Conservation (phyloP, 2,888 invertebrate species). For the Drosophila greeni region DNA sequence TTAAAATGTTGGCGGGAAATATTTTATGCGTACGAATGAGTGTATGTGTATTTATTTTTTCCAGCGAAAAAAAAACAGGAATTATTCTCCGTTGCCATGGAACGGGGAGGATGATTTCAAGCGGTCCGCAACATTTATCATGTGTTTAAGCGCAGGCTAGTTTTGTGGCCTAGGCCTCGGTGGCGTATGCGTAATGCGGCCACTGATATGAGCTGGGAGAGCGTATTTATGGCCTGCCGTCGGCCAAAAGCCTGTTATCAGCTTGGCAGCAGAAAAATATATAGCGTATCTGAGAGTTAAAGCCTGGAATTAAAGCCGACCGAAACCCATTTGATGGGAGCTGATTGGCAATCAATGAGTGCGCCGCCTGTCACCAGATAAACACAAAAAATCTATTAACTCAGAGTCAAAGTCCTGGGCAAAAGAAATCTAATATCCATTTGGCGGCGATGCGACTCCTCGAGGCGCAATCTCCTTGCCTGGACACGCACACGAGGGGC, state of each 20-base stretch:
- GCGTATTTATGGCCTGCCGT: slow-evolving; percentile 35
- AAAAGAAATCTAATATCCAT: slow-evolving; percentile 36
- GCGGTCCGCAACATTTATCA: slow-evolving; percentile 35
- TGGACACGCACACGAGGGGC: slow-evolving; percentile 39
- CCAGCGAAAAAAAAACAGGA: slow-evolving; percentile 9
- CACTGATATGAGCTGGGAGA: slow-evolving; percentile 27
- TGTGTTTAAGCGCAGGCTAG: slow-evolving; percentile 34
- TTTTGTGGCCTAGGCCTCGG: slow-evolving; percentile 26
- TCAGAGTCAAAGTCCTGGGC: slow-evolving; percentile 14
- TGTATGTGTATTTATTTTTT: slow-evolving; percentile 1
- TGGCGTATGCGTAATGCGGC: slow-evolving; percentile 55
- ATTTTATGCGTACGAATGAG: slow-evolving; percentile 1
- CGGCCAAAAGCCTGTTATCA: slow-evolving; percentile 31
- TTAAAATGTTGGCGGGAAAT: slow-evolving; percentile 30
- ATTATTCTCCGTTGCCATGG: background rate
- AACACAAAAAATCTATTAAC: slow-evolving; percentile 69
- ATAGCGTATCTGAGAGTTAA: slow-evolving; percentile 21
- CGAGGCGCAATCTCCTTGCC: slow-evolving; percentile 27
- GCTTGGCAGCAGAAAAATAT: slow-evolving; percentile 18
- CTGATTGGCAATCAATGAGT: slow-evolving; percentile 67
- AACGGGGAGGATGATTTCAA: background rate
- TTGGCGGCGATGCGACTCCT: slow-evolving; percentile 24
- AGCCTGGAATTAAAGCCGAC: slow-evolving; percentile 37
- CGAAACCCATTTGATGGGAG: slow-evolving; percentile 68
- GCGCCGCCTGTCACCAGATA: slow-evolving; percentile 48